Conservation (phyloP, 2,113 vertebrate genomes). For the Scalopus aquaticus region DNA sequence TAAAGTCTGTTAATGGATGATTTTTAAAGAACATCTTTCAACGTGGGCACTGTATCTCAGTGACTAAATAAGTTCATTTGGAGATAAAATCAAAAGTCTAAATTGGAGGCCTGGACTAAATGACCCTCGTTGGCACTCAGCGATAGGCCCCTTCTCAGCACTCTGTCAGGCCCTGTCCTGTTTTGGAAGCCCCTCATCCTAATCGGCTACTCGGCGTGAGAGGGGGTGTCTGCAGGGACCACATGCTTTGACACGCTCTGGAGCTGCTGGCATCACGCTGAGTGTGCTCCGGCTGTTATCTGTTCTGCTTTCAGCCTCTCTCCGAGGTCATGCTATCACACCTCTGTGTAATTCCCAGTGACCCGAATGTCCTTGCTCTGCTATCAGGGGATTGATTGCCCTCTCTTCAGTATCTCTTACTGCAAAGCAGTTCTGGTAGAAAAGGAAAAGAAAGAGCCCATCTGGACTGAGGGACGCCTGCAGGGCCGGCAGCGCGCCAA, state of each 20-base stretch:
- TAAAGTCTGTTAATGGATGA: neutral
- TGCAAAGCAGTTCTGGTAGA: constrained; percentile 29
- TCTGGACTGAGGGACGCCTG: neutral
- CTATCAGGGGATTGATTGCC: constrained; percentile 46
- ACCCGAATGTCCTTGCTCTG: constrained; percentile 57
- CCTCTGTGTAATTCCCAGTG: neutral
- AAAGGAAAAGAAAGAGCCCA: neutral
- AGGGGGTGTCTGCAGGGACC: neutral
- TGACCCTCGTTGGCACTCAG: neutral
- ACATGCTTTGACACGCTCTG: neutral
- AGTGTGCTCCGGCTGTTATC: constrained; percentile 22
- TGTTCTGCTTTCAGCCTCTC: constrained; percentile 6
- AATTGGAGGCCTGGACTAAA: constrained; percentile 58
- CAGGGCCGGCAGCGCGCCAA: fast-evolving
- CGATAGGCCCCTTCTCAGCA: constrained; percentile 11
- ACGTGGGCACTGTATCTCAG: neutral
- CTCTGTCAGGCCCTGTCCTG: neutral
- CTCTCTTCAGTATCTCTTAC: constrained; percentile 19
- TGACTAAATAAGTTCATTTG: constrained; percentile 36
- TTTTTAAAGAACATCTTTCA: constrained; percentile 33
- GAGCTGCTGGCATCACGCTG: neutral
- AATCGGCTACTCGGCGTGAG: neutral
- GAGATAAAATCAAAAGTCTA: constrained; percentile 51
- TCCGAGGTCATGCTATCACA: constrained; percentile 57
- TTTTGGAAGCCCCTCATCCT: neutral